A percentile compares a stretch with the other conserved stretches of the same genome.
Conservation (phyloP, 2,797 vertebrate genomes). For the Chloroceryle inda region DNA sequence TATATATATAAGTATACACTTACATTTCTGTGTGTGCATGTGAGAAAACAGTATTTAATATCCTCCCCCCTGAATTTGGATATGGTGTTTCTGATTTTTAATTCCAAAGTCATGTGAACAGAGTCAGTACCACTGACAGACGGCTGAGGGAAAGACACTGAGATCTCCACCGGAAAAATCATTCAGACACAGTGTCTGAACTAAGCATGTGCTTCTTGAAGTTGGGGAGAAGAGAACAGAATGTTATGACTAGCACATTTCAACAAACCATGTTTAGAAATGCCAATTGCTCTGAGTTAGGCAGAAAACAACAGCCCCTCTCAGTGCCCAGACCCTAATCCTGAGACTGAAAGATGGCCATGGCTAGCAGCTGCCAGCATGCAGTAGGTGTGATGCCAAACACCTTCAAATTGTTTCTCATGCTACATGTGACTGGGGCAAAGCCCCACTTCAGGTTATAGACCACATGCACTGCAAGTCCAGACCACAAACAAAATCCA, state of each 20-base stretch:
- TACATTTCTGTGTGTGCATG: rapidly evolving
- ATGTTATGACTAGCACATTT: conserved; percentile 73
- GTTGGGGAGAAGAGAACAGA: conserved; percentile 42
- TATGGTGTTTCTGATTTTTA: not conserved
- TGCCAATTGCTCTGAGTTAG: conserved; percentile 56
- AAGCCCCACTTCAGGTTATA: not conserved
- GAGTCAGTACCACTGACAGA: not conserved
- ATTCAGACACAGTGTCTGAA: not conserved
- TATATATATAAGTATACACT: no score
- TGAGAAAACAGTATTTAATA: not conserved
- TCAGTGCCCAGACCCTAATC: conserved; percentile 11
- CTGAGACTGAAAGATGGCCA: conserved; percentile 26
- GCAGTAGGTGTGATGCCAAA: conserved; percentile 4
- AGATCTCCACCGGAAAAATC: not conserved
- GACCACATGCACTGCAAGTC: rapidly evolving
- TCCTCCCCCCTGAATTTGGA: not conserved
- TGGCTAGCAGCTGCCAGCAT: conserved; percentile 22
- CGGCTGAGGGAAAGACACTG: not conserved
- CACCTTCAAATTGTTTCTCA: not conserved
- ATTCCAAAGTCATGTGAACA: not conserved
- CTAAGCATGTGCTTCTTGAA: conserved; percentile 37
- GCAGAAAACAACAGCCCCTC: conserved; percentile 41
- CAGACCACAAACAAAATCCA: not conserved
- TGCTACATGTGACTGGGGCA: not conserved
- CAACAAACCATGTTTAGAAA: conserved; percentile 51